Evolutionary conservation across 2,888 invertebrate species (phyloP).

Genomic region (Mythimna ferrago): DNA sequence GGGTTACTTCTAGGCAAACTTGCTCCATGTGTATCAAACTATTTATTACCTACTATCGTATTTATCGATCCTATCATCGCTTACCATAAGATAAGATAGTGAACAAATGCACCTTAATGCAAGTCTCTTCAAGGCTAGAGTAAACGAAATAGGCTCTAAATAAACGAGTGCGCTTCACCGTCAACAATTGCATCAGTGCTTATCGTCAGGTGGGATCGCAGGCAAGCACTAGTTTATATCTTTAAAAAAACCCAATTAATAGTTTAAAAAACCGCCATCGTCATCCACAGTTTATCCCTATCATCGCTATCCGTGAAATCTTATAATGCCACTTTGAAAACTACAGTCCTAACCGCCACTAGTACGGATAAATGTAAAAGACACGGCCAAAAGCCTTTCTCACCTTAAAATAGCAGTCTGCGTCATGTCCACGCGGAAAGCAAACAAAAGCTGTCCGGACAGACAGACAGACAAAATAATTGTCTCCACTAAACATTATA

Average conservation of each 20-base stretch:
- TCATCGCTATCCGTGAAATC: too few relatives aligned
- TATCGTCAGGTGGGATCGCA: background rate
- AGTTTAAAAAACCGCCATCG: too few relatives aligned
- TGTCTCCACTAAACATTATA: conserved; percentile 79
- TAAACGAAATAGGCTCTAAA: too few relatives aligned
- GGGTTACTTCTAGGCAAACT: background rate
- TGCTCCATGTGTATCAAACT: background rate
- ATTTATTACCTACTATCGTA: too few relatives aligned
- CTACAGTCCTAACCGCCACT: too few relatives aligned
- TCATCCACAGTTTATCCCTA: too few relatives aligned
- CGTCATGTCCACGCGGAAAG: conserved; percentile 62
- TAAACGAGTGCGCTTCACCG: too few relatives aligned
- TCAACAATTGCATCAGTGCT: too few relatives aligned
- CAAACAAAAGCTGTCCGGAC: conserved; percentile 69
- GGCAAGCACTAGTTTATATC: background rate
- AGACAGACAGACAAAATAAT: conserved; percentile 84
- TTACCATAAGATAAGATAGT: background rate
- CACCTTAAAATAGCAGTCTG: conserved; percentile 61
- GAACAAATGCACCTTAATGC: too few relatives aligned
- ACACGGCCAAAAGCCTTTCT: conserved; percentile 11
- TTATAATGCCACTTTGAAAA: too few relatives aligned
- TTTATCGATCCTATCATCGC: background rate
- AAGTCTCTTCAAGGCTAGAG: too few relatives aligned
- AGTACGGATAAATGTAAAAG: background rate
- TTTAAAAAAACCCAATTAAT: too few relatives aligned